phyloP scores from a whole-genome alignment of 30 jellyfish, hydroid and myxozoan species.

The Mastigias papua region DNA sequence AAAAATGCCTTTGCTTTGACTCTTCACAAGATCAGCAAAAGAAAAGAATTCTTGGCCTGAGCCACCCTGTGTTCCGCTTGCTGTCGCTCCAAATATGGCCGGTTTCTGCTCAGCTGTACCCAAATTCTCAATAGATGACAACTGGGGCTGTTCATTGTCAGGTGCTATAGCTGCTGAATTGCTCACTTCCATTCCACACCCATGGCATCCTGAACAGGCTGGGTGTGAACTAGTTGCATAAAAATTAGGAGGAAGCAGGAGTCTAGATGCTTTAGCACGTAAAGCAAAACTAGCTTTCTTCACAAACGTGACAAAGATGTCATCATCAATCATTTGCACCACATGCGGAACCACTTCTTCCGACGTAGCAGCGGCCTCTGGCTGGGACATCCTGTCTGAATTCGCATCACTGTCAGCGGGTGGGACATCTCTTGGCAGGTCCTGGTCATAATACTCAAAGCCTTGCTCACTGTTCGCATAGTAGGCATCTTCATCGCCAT shows the following conservation, averaged over 20 bases:
- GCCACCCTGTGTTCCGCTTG: not conserved
- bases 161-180: not conserved
- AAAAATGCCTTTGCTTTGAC: not conserved
- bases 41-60: slow-evolving; percentile 3
- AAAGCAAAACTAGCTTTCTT: slow-evolving; percentile 80
- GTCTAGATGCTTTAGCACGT: slow-evolving; percentile 78
- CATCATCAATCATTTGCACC: slow-evolving; percentile 83
- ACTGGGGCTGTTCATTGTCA: not conserved
- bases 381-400: slow-evolving; percentile 42
- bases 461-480: slow-evolving; percentile 44
- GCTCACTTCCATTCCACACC: slow-evolving; percentile 21
- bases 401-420: slow-evolving; percentile 74
- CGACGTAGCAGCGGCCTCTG: slow-evolving; percentile 9
- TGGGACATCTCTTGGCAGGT: slow-evolving; percentile 11
- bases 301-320: slow-evolving; percentile 75
- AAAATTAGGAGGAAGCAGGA: slow-evolving; percentile 85
- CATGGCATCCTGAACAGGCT: slow-evolving; percentile 75
- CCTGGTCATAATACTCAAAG: slow-evolving; percentile 62
- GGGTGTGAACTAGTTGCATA: slow-evolving; percentile 56
- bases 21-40: slow-evolving; percentile 53
- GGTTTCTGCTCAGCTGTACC: not conserved
- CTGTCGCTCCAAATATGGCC: not conserved
- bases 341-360: slow-evolving; percentile 69
- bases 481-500: slow-evolving; percentile 63
- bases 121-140: not conserved